Evolutionary conservation across 2,113 vertebrate species (phyloP).

Genomic region (Syngnathus floridae): DNA sequence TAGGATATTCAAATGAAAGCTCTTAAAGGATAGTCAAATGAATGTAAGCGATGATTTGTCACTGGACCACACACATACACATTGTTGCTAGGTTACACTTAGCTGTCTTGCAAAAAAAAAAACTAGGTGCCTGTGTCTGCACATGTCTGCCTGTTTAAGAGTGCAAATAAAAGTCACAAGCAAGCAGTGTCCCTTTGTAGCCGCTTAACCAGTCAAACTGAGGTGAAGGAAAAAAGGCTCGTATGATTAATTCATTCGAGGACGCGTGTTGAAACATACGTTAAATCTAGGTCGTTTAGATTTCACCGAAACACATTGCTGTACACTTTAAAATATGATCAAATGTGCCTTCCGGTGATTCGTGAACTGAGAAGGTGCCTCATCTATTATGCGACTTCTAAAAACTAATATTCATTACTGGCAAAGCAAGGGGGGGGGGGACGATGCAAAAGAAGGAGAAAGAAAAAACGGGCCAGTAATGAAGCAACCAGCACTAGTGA

Average conservation of each 20-base stretch:
- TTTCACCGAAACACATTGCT: background rate
- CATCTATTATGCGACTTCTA: slow-evolving; percentile 39
- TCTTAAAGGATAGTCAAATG: background rate
- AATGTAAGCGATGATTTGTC: background rate
- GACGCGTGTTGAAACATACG: background rate
- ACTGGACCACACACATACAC: slow-evolving; percentile 33
- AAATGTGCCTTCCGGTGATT: background rate
- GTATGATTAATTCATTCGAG: background rate
- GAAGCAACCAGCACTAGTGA: slow-evolving; percentile 52
- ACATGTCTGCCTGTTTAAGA: slow-evolving; percentile 12
- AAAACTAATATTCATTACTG: slow-evolving; percentile 34
- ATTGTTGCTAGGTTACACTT: slow-evolving; percentile 57
- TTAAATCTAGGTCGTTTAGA: background rate
- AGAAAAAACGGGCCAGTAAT: slow-evolving; percentile 50
- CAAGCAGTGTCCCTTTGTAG: slow-evolving; percentile 20
- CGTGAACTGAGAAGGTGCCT: slow-evolving; percentile 2
- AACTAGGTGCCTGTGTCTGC: slow-evolving; percentile 24
- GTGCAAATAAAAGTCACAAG: slow-evolving; percentile 10
- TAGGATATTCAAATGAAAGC: background rate
- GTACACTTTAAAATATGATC: slow-evolving; percentile 5
- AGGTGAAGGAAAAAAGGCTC: background rate
- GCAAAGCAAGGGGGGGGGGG: slow-evolving; percentile 12
- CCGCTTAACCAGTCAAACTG: slow-evolving; percentile 1
- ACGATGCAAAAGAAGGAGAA: background rate
- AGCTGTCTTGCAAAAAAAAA: slow-evolving; percentile 25